Base-by-base conservation (phyloP, 1,140 invertebrate species). In the Cotesia chilonis region DNA sequence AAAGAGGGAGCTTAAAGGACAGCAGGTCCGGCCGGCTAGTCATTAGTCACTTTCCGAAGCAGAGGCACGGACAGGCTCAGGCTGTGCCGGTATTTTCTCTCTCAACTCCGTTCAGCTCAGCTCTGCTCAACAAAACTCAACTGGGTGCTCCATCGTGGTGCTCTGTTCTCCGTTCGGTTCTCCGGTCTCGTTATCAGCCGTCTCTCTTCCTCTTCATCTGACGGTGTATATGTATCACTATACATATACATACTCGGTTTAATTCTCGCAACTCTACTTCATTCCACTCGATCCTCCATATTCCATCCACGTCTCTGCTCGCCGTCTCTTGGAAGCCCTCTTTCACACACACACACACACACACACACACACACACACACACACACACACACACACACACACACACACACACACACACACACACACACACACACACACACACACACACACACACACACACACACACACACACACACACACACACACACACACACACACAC, bases 41-140 rank as follows among this genome's bases (percentile, higher is more conserved):
- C 85, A 86, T 86, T 86, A 86, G 85, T 87, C 85, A 86, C 85
- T 85, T 85, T 85, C 84, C 84, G 84, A 85, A 86, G 83, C 85
- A 86, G 84, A 84, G 82, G 83, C 85, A 85, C 83, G 81, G 83
- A 85, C 84, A 84, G 82, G 80, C 84, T 80, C 84, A 84, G 82
- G 80, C 84, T 80, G 81, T 79, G 82, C 81, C 81, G 83, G 79
- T 81, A 80, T 81, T 77, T 71, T 70, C 71, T 67, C 77, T 77
- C 74, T 74, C 74, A 54, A 76, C 68, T 64, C 57, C 3, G 6
- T 36, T 7, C 60, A 60, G 28, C 28, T 28, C 28, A 28, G 28
- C 28, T 28, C 28, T 2, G 28, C 28, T 28, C 28, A 28, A 28
- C 28, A 28, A 28, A 28, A 28, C 28, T 28, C 28, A 28, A 28